Percentiles rank a stretch among this genome's conserved stretches.
phyloP scores from a whole-genome alignment of 2,888 invertebrate genomes.

The Anodontia alba region DNA sequence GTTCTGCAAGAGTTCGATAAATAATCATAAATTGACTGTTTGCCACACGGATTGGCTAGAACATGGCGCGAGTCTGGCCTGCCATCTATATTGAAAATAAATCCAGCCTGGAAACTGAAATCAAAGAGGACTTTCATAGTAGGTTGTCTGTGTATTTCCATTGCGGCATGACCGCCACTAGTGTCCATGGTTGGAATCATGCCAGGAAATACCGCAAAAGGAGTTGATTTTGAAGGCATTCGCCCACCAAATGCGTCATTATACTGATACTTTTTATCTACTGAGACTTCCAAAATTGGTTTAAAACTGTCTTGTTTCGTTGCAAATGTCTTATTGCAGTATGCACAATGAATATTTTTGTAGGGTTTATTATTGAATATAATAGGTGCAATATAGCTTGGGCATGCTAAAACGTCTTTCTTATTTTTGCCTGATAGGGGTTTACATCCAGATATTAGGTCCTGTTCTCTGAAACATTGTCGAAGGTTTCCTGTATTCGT shows the following conservation, averaged over 20 bases:
- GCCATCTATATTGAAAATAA: neutral
- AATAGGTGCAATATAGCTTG: neutral
- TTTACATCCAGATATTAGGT: neutral
- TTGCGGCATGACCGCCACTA: neutral
- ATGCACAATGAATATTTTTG: slow-evolving; percentile 21
- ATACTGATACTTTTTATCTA: neutral
- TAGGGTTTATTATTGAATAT: neutral
- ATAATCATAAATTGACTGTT: neutral
- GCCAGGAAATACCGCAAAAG: neutral
- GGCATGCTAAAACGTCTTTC: neutral
- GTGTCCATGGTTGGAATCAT: neutral
- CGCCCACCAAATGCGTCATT: no score
- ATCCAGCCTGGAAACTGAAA: neutral
- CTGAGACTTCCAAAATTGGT: neutral
- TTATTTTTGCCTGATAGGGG: neutral
- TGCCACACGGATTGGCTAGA: neutral
- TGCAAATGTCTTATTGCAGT: neutral
- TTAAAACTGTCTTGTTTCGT: neutral
- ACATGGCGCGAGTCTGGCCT: neutral
- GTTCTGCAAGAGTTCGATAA: neutral
- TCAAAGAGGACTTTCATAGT: neutral
- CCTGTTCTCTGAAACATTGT: neutral
- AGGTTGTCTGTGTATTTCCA: neutral
- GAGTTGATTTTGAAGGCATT: neutral
- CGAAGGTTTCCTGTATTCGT: neutral